Evolutionary conservation across 2,888 invertebrate species (phyloP), one percentile per base, ranked within the genome.

Genomic region (Philereme vetulata): DNA sequence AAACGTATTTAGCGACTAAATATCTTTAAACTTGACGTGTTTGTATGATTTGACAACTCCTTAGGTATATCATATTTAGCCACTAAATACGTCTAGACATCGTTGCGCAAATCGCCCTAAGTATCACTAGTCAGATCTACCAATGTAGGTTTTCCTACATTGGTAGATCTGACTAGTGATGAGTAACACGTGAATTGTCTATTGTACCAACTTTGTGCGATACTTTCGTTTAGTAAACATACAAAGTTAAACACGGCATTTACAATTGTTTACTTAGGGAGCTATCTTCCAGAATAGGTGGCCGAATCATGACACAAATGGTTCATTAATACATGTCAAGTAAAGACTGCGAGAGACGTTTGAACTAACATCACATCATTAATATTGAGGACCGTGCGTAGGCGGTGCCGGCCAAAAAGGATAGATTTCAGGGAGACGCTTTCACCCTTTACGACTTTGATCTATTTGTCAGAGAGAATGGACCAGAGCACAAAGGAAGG

Each of bases 321-420:
- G 73, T 77, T 79, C 90, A 90, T 92, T 90, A 89, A 90, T 90
- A 85, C 78, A 78, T 81, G 90, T 91, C 91, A 82, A 80, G 81
- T 74, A 72, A 77, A 80, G 81, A 81, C 86, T 84, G 83, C 78
- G 75, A 77, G 81, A 84, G 86, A 86, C 86, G 85, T 84, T 85
- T 84, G 87, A 85, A 85, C 87, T 88, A 85, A 90, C 84, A 88
- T 90, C 88, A 85, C 86, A 89, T 91, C 90, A 92, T 91, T 92
- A 91, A 92, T 91, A 91, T 88, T 84, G 86, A 89, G 86, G 78
- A 81, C 82, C 82, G 80, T 84, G 78, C 80, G 90, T 82, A 83
- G 89, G 88, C 90, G 90, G 86, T 71, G 78, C 76, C 74, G 73
- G 71, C 63, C 71, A 80, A 81, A 85, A 83, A 84, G 85, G 87